Evolutionary conservation across 2,113 vertebrate species (phyloP), one percentile per base, ranked within the genome.

Genomic region (Scatophagus argus): DNA sequence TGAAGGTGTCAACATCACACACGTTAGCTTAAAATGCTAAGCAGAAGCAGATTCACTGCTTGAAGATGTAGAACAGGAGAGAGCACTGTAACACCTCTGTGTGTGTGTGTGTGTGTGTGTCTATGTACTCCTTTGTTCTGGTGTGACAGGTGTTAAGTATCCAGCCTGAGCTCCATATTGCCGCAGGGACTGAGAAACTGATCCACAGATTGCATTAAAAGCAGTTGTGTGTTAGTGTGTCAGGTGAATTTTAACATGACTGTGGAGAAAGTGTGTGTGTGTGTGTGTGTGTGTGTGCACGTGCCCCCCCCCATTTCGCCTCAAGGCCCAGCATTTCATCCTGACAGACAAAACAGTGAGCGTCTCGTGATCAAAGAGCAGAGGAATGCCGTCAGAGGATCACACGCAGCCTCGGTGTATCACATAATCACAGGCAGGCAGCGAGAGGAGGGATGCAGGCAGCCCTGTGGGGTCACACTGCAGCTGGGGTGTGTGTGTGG

Each of bases 291-390:
- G 66, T 41, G 62, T 34, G 31, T 47, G n/a, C n/a, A n/a, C n/a
- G n/a, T n/a, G n/a, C n/a, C n/a, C n/a, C n/a, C n/a, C n/a, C 49
- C 44, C 78, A n/a, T 59, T 49, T 56, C 27, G 4, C 49, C 58
- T 19, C 21, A 66, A 73, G 63, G 62, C 65, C 59, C 61, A 39
- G 60, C 72, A 32, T 66, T 70, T 89, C 79, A 85, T 47, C 81
- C 67, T 81, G 90, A 87, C 89, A 91, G 74, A 82, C 64, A 83
- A 85, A 88, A 85, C 65, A 83, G 64, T 0, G 66, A 64, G 62
- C 39, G 73, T 61, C 55, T 74, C 0, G 31, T 81, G 83, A 91
- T 90, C 88, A 91, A 90, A 91, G 88, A 12, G 51, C 21, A 0
- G 47, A 84, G 62, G 87, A 89, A 86, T 77, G 74, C 58, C 31